Conservation (phyloP, 2,888 invertebrate species). For the Abscondita cerata region DNA sequence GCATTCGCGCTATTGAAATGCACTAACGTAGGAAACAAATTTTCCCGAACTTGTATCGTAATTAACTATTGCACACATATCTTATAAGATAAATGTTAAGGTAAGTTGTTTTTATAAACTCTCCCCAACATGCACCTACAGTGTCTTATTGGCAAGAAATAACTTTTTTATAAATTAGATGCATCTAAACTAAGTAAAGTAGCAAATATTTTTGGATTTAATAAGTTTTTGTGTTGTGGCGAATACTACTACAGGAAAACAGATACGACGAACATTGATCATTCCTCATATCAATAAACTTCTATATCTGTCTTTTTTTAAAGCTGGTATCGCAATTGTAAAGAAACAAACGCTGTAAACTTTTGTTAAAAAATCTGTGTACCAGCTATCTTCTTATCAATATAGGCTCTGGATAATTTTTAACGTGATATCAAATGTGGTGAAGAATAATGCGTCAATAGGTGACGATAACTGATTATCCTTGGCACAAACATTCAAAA, state of each 20-base stretch:
- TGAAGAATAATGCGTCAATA: not conserved
- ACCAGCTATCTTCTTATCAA: conserved; percentile 5
- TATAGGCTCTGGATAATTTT: not conserved
- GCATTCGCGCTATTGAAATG: too few relatives aligned
- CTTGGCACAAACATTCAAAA: not conserved
- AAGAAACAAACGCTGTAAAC: not conserved
- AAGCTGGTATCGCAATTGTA: not conserved
- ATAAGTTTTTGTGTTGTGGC: not conserved
- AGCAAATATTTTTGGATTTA: not conserved
- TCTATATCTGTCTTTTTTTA: not conserved
- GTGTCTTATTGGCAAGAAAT: not conserved
- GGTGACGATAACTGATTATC: conserved; percentile 1
- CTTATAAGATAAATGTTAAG: too few relatives aligned
- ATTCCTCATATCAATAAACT: not conserved
- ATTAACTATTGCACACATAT: too few relatives aligned
- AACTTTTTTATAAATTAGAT: too few relatives aligned
- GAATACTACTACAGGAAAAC: not conserved
- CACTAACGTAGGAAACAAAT: too few relatives aligned
- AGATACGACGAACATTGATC: not conserved
- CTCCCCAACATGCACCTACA: not conserved
- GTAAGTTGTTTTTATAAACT: not conserved
- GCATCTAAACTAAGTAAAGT: not conserved
- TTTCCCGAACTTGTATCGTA: too few relatives aligned
- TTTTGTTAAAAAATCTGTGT: not conserved
- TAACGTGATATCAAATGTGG: not conserved